Conservation (phyloP, 2,797 vertebrate genomes). For the Adelosebastes latens region DNA sequence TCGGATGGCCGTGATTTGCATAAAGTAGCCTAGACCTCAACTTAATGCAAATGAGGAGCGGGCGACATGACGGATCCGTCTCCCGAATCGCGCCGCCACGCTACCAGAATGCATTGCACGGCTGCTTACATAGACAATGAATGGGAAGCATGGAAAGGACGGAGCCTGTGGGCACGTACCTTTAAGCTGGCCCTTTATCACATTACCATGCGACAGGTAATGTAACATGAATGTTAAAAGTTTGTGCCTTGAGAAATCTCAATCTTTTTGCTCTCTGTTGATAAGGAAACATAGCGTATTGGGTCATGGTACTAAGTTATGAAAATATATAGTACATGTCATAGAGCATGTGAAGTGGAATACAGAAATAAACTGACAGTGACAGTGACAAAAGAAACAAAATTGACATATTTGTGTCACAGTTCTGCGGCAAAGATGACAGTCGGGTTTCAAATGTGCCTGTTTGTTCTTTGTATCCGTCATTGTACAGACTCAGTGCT, state of each 20-base stretch:
- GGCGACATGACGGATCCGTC: too few relatives aligned
- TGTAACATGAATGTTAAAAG: background rate
- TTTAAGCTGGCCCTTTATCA: background rate
- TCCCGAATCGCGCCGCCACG: too few relatives aligned
- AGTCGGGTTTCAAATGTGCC: background rate
- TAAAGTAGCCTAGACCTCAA: too few relatives aligned
- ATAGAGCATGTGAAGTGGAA: background rate
- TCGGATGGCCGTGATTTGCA: too few relatives aligned
- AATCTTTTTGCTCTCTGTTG: background rate
- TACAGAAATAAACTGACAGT: background rate
- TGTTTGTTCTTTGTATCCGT: background rate
- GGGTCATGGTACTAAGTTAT: background rate
- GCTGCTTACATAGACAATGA: too few relatives aligned
- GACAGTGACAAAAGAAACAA: background rate
- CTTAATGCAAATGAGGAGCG: too few relatives aligned
- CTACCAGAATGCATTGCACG: too few relatives aligned
- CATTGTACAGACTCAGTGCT: background rate
- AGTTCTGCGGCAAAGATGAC: background rate
- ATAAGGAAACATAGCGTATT: background rate
- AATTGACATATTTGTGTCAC: conserved; percentile 8
- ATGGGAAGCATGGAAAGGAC: too few relatives aligned
- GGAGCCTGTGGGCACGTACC: too few relatives aligned
- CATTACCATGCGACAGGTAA: background rate
- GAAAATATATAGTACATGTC: background rate
- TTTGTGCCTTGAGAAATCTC: background rate